Base-by-base conservation (phyloP, 2,888 invertebrate species). In the Phasia obesa region DNA sequence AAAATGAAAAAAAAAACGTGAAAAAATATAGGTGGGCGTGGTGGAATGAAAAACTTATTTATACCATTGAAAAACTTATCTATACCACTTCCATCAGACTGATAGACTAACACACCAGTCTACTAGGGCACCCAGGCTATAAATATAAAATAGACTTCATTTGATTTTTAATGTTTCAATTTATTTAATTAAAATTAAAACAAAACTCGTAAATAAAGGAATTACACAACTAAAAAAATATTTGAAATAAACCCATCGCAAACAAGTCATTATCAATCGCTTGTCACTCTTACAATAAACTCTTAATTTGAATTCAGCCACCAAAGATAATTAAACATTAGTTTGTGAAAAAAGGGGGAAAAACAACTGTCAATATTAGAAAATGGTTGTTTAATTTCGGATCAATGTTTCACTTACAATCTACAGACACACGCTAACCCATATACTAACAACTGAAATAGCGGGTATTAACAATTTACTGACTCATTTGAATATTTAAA, bases 401-500 rank as follows among this genome's bases (percentile, higher is more conserved):
- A 38, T 62, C 27, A 21, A 21, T 31, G 35, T 27, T n/a, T 19
- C 4, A 23, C 13, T n/a, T 23, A 21, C n/a, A 35, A 44, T 31
- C 6, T 1, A 19, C 9, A 51, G 15, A 35, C 21, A 1, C 35
- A 11, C 35, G 11, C 11, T 11, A 9, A 35, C 9, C 9, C 35
- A 31, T 9, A 31, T 9, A 31, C 31, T 23, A 74, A 42, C 53
- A 49, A 60, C 27, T 19, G 5, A 9, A 27, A n/a, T 13, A 51
- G 21, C 23, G 15, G 13, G 25, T 38, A 57, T 75, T 57, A 70
- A 51, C 62, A 47, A 74, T 74, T 44, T 53, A 44, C 9, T 27
- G 13, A 53, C 19, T 67, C 31, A 80, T 67, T 74, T 80, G 53
- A 80, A 74, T 80, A 74, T 74, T 59, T 53, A 35, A 47, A 67